Evolutionary conservation across 2,797 vertebrate species (phyloP), one percentile per base, ranked within the genome.

Genomic region (Microctenopoma lineatum): DNA sequence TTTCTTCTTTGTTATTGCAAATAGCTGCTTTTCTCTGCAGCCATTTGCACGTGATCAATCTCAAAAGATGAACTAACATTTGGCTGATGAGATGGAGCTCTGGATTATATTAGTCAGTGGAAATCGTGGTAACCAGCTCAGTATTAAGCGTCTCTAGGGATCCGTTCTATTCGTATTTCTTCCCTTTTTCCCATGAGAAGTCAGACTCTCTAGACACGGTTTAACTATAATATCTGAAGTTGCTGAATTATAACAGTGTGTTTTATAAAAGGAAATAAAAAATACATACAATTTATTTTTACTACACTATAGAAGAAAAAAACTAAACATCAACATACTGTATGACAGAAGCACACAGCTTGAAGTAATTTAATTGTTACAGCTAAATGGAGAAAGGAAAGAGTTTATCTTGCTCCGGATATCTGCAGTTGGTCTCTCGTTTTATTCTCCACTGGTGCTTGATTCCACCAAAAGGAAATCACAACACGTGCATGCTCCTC

Each of bases 21-120:
- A 41, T 41, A 14, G 13, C 39, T 15, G 7, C 54, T 70, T 61
- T 45, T 12, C 36, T 63, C 29, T 32, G 36, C 36, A 75, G 29
- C 27, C 57, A 63, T 64, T 64, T 42, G 4, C 39, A 13, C 18
- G 15, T 25, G 21, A 62, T 79, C 25, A 47, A 44, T 51, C 41
- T 71, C 52, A 60, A 38, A 46, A 27, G 54, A 70, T 11, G 18
- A 63, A 38, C 36, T 58, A 48, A 55, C 73, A 58, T 74, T 71
- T 59, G 8, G 32, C 45, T 55, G 46, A 72, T 52, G 48, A 61
- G 60, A 65, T 26, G 5, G 45, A 68, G 34, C 13, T 8, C 57
- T 66, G n/a, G 26, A 3, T 67, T 59, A 48, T 26, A 26, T 45
- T 58, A 25, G 11, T 2, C 9, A 1, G 16, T 59, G 32, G 55